These are phyloP conservation scores for Rhinopomastus cyanomelas DNA, from an alignment of 2,113 vertebrate species.

Conservation along the genomic window DNA sequence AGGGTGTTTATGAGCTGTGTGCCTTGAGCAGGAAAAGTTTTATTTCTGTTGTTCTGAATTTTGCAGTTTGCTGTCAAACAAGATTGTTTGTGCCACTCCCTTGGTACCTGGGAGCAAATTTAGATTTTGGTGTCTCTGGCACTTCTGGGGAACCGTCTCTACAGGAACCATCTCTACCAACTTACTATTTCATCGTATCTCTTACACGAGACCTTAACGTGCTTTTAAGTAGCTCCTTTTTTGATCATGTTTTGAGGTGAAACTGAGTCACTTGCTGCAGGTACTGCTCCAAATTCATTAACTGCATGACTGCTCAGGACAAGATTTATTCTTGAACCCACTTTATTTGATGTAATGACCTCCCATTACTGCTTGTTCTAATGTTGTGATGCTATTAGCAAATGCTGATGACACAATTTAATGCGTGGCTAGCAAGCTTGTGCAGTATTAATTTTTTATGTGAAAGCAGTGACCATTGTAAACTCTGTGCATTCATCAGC, in stretches of 20 bases:
- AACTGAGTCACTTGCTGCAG: background rate
- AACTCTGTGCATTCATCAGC: background rate
- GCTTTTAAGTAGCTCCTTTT: background rate
- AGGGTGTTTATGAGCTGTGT: background rate
- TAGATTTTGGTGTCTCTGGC: background rate
- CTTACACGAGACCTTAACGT: fast-evolving
- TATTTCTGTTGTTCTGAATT: background rate
- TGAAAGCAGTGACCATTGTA: background rate
- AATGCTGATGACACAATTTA: background rate
- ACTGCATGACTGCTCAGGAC: background rate
- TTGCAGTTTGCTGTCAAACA: background rate
- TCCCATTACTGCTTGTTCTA: background rate
- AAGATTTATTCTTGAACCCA: background rate
- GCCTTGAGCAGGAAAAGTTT: background rate
- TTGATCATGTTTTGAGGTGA: background rate
- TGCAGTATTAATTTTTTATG: background rate
- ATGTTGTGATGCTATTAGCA: background rate
- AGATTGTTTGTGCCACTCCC: background rate
- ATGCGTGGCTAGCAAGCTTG: background rate
- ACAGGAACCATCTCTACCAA: background rate
- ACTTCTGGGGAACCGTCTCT: background rate
- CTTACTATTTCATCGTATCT: background rate
- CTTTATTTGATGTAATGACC: background rate
- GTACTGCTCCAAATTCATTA: background rate
- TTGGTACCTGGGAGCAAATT: background rate